phyloP scores from a whole-genome alignment of 2,888 invertebrate species.

The Agonopterix heracliana region DNA sequence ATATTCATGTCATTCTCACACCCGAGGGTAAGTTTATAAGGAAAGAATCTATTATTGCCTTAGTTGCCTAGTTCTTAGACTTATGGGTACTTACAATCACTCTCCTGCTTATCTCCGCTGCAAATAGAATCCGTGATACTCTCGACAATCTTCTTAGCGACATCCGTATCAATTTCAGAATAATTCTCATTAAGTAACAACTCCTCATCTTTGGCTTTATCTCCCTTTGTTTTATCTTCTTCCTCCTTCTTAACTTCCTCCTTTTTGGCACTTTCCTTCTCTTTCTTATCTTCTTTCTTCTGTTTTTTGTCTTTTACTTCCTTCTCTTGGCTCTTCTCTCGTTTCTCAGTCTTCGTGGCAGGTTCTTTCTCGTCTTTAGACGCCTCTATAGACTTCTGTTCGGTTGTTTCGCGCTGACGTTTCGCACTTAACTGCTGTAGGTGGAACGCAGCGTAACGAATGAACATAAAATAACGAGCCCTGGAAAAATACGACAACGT shows the following conservation, averaged over 20 bases:
- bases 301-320: slow-evolving; percentile 47
- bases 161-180: slow-evolving; percentile 83
- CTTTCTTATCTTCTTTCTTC: slow-evolving; percentile 45
- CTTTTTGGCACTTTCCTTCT: slow-evolving; percentile 47
- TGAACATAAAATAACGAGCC: slow-evolving; percentile 95
- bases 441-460: slow-evolving; percentile 96
- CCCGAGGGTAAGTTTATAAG: too few relatives aligned
- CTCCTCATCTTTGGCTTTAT: slow-evolving; percentile 48
- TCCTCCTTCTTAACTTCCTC: slow-evolving; percentile 19
- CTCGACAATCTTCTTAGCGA: slow-evolving; percentile 94
- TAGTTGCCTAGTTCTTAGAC: background rate
- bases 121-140: slow-evolving; percentile 87
- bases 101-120: slow-evolving; percentile 84
- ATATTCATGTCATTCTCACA: too few relatives aligned
- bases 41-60: too few relatives aligned
- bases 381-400: slow-evolving; percentile 58
- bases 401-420: slow-evolving; percentile 69
- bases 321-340: slow-evolving; percentile 44
- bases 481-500: slow-evolving; percentile 26
- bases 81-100: slow-evolving; percentile 69
- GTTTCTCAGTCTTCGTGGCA: slow-evolving; percentile 37
- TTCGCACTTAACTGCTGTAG: slow-evolving; percentile 90
- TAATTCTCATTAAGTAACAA: slow-evolving; percentile 62
- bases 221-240: slow-evolving; percentile 28
- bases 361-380: slow-evolving; percentile 51